Conservation (phyloP, 1,140 invertebrate species). For the Lepidurus couesii region DNA sequence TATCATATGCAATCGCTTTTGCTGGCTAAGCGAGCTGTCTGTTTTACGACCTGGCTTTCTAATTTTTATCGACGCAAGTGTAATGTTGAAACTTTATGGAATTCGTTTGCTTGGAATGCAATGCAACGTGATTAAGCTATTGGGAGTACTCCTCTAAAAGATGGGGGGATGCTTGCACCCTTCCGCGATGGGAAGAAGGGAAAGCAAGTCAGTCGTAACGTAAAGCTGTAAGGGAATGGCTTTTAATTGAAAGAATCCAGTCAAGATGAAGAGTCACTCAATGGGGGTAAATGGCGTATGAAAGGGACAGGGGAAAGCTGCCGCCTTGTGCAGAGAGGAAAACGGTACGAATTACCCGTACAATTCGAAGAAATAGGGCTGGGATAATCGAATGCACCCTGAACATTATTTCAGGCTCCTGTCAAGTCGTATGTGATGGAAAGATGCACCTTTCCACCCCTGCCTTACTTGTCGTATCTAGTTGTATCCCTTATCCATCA, state of each 20-base stretch:
- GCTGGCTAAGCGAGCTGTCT: no score
- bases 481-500: not conserved
- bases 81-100: no score
- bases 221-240: conserved; percentile 17
- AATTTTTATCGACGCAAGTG: no score
- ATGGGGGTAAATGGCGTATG: not conserved
- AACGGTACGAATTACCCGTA: not conserved
- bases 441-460: no score
- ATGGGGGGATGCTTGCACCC: not conserved
- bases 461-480: no score
- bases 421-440: no score
- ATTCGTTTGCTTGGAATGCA: no score
- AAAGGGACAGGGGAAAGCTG: not conserved
- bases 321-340: not conserved
- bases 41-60: no score
- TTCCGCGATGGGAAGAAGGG: not conserved
- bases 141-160: not conserved
- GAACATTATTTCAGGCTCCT: no score
- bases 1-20: no score
- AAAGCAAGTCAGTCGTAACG: not conserved
- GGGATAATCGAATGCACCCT: no score
- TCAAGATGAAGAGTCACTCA: conserved; percentile 10
- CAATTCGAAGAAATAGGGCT: not conserved
- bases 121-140: no score
- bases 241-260: conserved; percentile 19